Base-by-base conservation (phyloP, 2,888 invertebrate species). In the Phorcus lineatus region DNA sequence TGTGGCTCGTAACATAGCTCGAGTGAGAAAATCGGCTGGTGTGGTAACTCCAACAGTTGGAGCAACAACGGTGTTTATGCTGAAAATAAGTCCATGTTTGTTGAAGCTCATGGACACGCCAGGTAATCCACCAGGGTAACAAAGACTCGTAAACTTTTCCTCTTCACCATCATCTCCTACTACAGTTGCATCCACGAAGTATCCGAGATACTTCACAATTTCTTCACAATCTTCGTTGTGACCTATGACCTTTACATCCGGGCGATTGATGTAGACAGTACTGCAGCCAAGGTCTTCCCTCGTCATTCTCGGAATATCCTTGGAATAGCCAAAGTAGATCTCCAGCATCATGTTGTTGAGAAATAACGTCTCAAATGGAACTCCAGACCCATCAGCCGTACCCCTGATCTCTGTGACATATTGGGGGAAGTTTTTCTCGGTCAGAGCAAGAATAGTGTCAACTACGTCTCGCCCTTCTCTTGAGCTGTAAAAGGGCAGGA, bases 221-320 rank as follows among this genome's bases (percentile, higher is more conserved):
- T 78, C 74, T 31, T 75, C 54, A 55, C 74, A 11, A 19, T 81
- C 81, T 76, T 81, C 81, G 53, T 81, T 81, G 47, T 81, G 81
- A 24, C 53, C 79, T 19, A 81, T 53, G 19, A 79, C 28, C 55
- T 81, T 81, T 1, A 81, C 47, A 24, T 79, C 55, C 19, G 81
- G 81, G 13, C 55, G 47, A 40, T 81, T 81, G n/a, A 81, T 57
- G 16, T 62, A 76, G 28, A 81, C 54, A 17, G 74, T 47, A 11
- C 74, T 79, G 53, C 81, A 81, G 6, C 81, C 81, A 11, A 52
- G 36, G 28, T 81, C 78, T 17, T 53, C 28, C 36, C 28, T 28
- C 2, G 52, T 40, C 17, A 19, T 17, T 62, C 28, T 24, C 2
- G 28, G 67, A 0, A 22, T 3, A 16, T 40, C 54, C 22, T 57